phyloP scores from a whole-genome alignment of 2,797 vertebrate genomes.

The Aratinga solstitialis region DNA sequence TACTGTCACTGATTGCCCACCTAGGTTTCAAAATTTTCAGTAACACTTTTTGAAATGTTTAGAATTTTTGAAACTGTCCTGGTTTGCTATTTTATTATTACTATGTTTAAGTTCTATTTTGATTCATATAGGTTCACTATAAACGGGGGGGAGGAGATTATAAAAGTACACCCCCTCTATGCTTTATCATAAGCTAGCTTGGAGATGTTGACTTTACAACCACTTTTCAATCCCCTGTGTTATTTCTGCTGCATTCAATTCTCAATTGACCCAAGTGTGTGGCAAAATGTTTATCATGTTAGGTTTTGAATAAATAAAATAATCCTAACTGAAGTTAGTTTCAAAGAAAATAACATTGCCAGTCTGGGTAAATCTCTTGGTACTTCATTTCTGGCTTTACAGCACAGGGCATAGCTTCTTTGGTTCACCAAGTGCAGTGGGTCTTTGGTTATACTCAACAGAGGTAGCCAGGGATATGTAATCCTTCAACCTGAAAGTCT shows the following conservation, averaged over 20 bases:
- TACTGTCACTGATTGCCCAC: not conserved
- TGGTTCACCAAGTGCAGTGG: not conserved
- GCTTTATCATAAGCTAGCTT: not conserved
- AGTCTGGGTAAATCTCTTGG: not conserved
- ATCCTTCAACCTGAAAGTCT: not conserved
- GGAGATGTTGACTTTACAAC: not conserved
- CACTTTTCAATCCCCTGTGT: not conserved
- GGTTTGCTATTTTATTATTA: not conserved
- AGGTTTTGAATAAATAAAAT: not conserved
- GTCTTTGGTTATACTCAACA: not conserved
- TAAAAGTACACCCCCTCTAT: rapidly evolving
- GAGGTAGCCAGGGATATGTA: not conserved
- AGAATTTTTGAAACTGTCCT: not conserved
- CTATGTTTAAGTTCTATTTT: not conserved
- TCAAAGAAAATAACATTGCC: not conserved
- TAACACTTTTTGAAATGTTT: not conserved
- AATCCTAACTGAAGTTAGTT: not conserved
- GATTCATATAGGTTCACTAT: not conserved
- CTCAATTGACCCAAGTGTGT: not conserved
- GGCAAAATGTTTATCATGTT: not conserved
- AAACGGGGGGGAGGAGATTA: not conserved
- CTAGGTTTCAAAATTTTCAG: not conserved
- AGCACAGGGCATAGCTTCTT: not conserved
- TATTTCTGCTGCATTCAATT: not conserved
- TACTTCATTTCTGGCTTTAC: not conserved